Percentiles rank a stretch among this genome's conserved stretches.
These are phyloP conservation scores for Nothoprocta pentlandii DNA, from an alignment of 2,113 vertebrate species.

Conservation along the genomic window DNA sequence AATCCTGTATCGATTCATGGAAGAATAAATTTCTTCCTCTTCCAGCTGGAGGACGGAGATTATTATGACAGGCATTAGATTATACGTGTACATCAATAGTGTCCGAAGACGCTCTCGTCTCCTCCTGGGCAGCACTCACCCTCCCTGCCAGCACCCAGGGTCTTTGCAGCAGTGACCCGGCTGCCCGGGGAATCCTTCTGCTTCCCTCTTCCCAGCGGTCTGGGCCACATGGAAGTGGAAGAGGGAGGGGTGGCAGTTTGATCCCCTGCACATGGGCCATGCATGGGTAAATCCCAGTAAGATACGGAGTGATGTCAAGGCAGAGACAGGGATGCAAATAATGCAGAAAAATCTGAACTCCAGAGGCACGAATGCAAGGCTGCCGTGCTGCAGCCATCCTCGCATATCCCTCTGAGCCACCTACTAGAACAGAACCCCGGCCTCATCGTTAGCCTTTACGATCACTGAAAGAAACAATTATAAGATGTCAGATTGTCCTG, in stretches of 20 bases:
- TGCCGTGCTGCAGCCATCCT: accelerated
- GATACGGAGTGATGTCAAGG: background rate
- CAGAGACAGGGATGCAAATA: background rate
- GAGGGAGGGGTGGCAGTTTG: background rate
- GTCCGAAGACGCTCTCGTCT: background rate
- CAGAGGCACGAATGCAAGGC: background rate
- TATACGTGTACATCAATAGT: background rate
- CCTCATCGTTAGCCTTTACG: background rate
- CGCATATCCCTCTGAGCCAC: background rate
- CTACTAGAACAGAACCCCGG: background rate
- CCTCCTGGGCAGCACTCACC: background rate
- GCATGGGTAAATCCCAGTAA: background rate
- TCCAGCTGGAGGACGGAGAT: background rate
- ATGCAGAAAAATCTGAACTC: background rate
- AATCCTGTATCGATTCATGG: background rate
- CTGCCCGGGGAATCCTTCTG: background rate
- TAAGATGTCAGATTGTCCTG: background rate
- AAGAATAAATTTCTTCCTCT: background rate
- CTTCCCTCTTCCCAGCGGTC: background rate
- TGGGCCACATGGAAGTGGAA: background rate
- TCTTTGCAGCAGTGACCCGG: background rate
- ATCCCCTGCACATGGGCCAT: background rate
- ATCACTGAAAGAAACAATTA: background rate
- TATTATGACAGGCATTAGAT: background rate
- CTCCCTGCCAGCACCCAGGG: accelerated